Base-by-base conservation (phyloP, 2,888 invertebrate genomes). In the Sipha maydis region DNA sequence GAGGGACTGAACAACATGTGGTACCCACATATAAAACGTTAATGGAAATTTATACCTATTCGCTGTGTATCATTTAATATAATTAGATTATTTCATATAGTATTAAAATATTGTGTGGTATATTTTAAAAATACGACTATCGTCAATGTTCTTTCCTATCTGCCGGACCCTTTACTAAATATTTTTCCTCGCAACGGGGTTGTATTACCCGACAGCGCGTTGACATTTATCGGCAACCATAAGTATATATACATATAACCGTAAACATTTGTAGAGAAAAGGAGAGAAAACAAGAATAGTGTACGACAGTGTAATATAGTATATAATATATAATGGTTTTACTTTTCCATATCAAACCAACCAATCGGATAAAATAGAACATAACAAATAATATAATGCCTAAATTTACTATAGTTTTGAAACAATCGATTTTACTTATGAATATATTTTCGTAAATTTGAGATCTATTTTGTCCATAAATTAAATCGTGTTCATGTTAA, bases 31-130 rank as follows among this genome's bases (percentile, higher is more conserved):
- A 71, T 38, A 56, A 38, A 79, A 77, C 38, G 21, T 7, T 86
- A 86, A 86, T 80, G 79, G 34, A 86, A 86, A 86, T 86, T 86
- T 86, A 86, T 86, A 80, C 79, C 73, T 79, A 48, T 79, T 79
- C 25, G 25, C 38, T 38, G 79, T 61, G 73, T 34, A 61, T 67
- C 79, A n/a, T 86, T 86, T 86, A 80, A 86, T 61, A 38, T 56
- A 61, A 79, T 86, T 86, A 79, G 79, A 2, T 79, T 56, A 79
- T 86, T 79, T 56, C 38, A 73, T 69, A 48, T 80, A 56, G 21
- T 71, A 79, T 79, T 56, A 54, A 84, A 73, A 80, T 73, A 34
- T n/a, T 28, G 73, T 25, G 25, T 41, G 38, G 28, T 69, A 85
- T 61, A 75, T 86, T 86, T 73, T n/a, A 28, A 85, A 77, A 85